Base-by-base conservation (phyloP, 2,888 invertebrate species). In the Dynastes maya region DNA sequence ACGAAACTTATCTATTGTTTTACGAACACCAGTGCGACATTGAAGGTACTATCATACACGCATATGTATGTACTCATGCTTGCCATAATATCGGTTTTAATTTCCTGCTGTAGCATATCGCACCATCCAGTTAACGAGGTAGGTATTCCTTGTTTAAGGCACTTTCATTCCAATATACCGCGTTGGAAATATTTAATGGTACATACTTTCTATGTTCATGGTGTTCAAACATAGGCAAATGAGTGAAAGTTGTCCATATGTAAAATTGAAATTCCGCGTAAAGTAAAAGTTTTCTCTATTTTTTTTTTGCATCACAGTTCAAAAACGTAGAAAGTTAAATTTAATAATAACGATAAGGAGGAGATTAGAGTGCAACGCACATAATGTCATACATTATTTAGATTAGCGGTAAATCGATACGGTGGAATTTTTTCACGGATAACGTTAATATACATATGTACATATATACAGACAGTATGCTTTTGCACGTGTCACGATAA, bases 191-290 rank as follows among this genome's bases (percentile, higher is more conserved):
- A 40, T 65, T 16, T 65, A 65, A 40, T 65, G 32, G 32, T 5
- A 65, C 37, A 4, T 32, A 32, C 64, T 65, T 29, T 64, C 9
- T 13, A 16, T 16, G 51, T n/a, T 68, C 2, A 9, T 9, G 27
- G 29, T 51, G 51, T 51, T 22, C 22, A 67, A 67, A 40, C 16
- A 37, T 16, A 67, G n/a, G 13, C 45, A 67, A 67, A 27, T 51
- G 68, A 68, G 68, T 68, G 68, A 68, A 68, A 68, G 68, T 51
- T 51, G 27, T n/a, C 27, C 4, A 11, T 51, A 63, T 29, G 68
- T 29, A 68, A 68, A 68, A 68, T n/a, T 68, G 29, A 68, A 68
- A 68, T 68, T 68, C 51, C 51, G 49, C 22, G 11, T 27, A 51
- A 68, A 68, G 68, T 68, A 68, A 67, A 67, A 68, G 68, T 51